Evolutionary conservation across 2,797 vertebrate species (phyloP).

Genomic region (Eremophila alpestris): DNA sequence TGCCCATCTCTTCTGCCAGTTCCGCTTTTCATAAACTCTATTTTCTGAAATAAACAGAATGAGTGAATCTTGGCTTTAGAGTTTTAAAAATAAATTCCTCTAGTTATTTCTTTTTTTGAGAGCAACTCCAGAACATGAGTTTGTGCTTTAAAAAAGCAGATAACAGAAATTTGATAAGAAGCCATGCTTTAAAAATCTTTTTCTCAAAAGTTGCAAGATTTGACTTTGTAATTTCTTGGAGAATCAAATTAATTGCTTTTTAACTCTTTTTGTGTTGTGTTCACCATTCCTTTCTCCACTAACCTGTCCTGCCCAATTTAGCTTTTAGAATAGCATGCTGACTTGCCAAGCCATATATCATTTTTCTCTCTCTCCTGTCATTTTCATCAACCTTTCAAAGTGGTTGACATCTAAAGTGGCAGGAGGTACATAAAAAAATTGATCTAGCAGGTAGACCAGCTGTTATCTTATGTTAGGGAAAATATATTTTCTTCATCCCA

Average conservation of each 20-base stretch:
- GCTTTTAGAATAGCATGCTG: background rate
- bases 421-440: background rate
- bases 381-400: background rate
- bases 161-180: background rate
- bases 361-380: background rate
- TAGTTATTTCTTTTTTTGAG: background rate
- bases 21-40: background rate
- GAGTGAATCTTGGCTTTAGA: background rate
- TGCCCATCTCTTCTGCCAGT: background rate
- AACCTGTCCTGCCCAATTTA: background rate
- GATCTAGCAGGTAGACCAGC: background rate
- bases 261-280: background rate
- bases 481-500: background rate
- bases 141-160: background rate
- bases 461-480: background rate
- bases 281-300: background rate
- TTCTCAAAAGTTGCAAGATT: background rate
- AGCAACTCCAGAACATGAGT: background rate
- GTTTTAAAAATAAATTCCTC: background rate
- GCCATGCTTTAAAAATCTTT: background rate
- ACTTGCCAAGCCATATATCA: background rate
- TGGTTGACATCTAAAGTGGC: background rate
- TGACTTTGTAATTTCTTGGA: background rate
- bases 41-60: background rate
- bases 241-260: background rate